Conservation (phyloP, 2,888 invertebrate species). For the Busseola fusca region DNA sequence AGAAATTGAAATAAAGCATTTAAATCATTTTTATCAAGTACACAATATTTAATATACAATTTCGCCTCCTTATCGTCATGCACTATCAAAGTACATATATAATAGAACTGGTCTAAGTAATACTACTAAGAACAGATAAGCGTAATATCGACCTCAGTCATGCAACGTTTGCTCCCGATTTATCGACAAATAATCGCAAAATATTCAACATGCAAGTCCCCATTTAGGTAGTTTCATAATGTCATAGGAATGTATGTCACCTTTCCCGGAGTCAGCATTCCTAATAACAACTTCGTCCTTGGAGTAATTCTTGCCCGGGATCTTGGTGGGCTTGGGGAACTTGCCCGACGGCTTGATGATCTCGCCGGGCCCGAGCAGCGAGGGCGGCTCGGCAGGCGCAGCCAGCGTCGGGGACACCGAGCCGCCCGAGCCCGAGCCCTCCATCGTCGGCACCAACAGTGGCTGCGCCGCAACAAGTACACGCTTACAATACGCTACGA, state of each 20-base stretch:
- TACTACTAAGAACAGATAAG: constrained; percentile 70
- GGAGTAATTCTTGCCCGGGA: constrained; percentile 97
- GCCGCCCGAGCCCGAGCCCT: constrained; percentile 85
- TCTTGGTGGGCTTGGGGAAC: constrained; percentile 95
- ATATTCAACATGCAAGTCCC: constrained; percentile 55
- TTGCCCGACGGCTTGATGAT: constrained; percentile 96
- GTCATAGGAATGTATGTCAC: constrained; percentile 82
- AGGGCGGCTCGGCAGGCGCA: constrained; percentile 86
- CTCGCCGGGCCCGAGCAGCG: constrained; percentile 94
- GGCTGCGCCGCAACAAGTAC: constrained; percentile 70
- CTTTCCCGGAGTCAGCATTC: constrained; percentile 98
- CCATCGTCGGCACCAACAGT: constrained; percentile 86
- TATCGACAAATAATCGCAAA: constrained; percentile 50
- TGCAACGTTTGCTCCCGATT: constrained; percentile 70
- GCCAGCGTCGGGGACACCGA: constrained; percentile 89
- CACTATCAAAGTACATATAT: constrained; percentile 67
- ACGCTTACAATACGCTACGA: constrained; percentile 19
- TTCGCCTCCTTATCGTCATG: constrained; percentile 68
- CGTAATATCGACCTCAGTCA: constrained; percentile 70
- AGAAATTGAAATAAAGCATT: constrained; percentile 41
- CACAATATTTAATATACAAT: constrained; percentile 40
- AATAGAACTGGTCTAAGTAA: constrained; percentile 66
- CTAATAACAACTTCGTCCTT: constrained; percentile 98
- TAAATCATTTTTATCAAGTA: constrained; percentile 7
- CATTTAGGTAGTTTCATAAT: constrained; percentile 24